Evolutionary conservation across 2,797 vertebrate species (phyloP).

Genomic region (Perodicticus potto): DNA sequence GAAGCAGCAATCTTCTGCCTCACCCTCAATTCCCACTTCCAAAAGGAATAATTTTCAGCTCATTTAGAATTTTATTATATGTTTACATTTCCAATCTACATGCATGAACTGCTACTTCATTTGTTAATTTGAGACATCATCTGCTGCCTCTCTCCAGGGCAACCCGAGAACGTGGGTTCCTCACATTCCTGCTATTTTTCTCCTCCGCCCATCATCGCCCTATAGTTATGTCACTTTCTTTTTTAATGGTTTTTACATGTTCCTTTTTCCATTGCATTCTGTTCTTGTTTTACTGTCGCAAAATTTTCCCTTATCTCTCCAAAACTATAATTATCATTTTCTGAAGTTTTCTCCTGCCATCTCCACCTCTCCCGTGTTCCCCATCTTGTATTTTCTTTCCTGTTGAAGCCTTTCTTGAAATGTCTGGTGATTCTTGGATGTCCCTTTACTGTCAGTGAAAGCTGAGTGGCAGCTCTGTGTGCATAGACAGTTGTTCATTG

Average conservation of each 20-base stretch:
- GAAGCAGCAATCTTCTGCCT: not conserved
- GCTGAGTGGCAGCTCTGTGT: not conserved
- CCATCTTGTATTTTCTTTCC: not conserved
- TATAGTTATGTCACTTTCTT: not conserved
- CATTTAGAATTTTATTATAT: not conserved
- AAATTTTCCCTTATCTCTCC: not conserved
- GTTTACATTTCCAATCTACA: not conserved
- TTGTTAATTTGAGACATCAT: not conserved
- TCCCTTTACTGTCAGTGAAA: not conserved
- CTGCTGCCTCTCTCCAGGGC: not conserved
- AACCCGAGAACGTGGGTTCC: not conserved
- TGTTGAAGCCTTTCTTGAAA: not conserved
- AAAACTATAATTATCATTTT: not conserved
- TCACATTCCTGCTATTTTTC: not conserved
- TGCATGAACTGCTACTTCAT: not conserved
- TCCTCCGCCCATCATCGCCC: not conserved
- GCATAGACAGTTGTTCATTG: not conserved
- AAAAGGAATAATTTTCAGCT: not conserved
- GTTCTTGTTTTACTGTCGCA: conserved; percentile 23
- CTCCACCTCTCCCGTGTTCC: not conserved
- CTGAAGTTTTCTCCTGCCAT: not conserved
- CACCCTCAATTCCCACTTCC: not conserved
- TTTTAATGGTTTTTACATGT: not conserved
- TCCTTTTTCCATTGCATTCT: not conserved
- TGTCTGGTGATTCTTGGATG: not conserved